Conservation (phyloP, 2,888 invertebrate genomes). For the Epirrita christyi region DNA sequence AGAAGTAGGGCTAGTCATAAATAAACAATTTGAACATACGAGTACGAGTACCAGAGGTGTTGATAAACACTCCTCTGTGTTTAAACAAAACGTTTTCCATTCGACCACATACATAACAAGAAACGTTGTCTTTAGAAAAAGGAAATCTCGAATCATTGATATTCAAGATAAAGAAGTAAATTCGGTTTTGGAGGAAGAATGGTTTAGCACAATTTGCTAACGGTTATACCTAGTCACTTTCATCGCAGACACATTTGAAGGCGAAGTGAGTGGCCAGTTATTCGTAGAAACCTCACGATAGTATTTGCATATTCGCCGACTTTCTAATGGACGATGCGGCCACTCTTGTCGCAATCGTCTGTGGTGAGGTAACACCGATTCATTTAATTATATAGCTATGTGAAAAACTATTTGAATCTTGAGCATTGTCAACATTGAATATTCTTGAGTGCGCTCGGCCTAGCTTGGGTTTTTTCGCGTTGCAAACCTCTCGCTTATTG, state of each 20-base stretch:
- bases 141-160: slow-evolving; percentile 36
- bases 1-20: slow-evolving; percentile 56
- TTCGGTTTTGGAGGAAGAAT: slow-evolving; percentile 68
- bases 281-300: slow-evolving; percentile 85
- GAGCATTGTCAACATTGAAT: slow-evolving; percentile 68
- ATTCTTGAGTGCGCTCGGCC: slow-evolving; percentile 54
- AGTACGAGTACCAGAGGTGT: slow-evolving; percentile 55
- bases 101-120: slow-evolving; percentile 50
- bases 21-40: slow-evolving; percentile 60
- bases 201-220: slow-evolving; percentile 79
- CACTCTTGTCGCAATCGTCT: slow-evolving; percentile 81
- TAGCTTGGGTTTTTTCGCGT: slow-evolving; percentile 61
- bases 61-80: slow-evolving; percentile 63
- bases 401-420: slow-evolving; percentile 66
- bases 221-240: slow-evolving; percentile 83
- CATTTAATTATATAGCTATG: slow-evolving; percentile 76
- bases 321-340: slow-evolving; percentile 84
- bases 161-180: slow-evolving; percentile 40
- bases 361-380: slow-evolving; percentile 81
- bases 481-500: slow-evolving; percentile 55
- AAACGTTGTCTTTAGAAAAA: slow-evolving; percentile 45
- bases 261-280: slow-evolving; percentile 83
- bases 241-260: slow-evolving; percentile 82
- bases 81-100: slow-evolving; percentile 61
- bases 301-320: slow-evolving; percentile 85